Conservation (phyloP, 2,797 vertebrate genomes). For the Pangasius mekongensis region DNA sequence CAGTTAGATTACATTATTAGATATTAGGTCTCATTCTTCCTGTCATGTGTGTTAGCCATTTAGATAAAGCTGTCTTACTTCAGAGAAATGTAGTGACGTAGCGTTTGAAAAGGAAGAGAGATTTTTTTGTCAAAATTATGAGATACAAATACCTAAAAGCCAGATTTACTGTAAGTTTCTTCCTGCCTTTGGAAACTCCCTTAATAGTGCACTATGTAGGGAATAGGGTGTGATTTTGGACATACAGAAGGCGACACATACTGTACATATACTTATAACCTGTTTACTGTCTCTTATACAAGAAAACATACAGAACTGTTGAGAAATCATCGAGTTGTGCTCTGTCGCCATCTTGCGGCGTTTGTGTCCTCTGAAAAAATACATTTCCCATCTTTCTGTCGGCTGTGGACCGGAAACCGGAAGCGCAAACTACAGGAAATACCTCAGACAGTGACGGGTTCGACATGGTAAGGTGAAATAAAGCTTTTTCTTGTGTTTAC, state of each 20-base stretch:
- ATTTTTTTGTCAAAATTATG: neutral
- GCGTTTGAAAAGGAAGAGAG: neutral
- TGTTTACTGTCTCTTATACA: neutral
- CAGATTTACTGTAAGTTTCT: neutral
- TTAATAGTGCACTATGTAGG: neutral
- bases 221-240: neutral
- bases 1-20: neutral
- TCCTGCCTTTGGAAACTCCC: neutral
- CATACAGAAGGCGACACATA: neutral
- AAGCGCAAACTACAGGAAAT: neutral
- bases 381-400: slow-evolving; percentile 35
- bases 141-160: neutral
- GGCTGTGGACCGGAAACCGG: slow-evolving; percentile 26
- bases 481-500: neutral
- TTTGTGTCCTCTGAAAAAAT: slow-evolving; percentile 1
- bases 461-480: slow-evolving; percentile 48
- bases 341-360: slow-evolving; percentile 26
- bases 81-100: neutral
- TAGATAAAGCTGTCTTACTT: neutral
- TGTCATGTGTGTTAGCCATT: neutral
- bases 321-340: neutral
- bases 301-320: neutral
- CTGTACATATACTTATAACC: neutral
- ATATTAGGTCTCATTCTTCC: neutral
- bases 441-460: slow-evolving; percentile 21